Evolutionary conservation across 2,797 vertebrate genomes (phyloP), one percentile per base, ranked within the genome.

Genomic region (Chloroceryle inda): DNA sequence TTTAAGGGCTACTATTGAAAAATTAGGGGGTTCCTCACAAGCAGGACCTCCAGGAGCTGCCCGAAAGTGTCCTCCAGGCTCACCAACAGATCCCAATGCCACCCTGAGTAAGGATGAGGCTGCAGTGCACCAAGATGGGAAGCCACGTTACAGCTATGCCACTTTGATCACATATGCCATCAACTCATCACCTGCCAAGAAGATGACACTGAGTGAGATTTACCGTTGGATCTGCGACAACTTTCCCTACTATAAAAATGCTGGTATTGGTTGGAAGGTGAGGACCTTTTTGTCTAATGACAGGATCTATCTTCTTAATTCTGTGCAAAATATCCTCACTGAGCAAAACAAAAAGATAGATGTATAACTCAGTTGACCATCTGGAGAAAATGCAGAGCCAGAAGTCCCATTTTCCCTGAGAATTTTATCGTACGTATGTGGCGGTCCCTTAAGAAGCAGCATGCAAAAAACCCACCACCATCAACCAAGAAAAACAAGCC

Each of bases 171-270:
- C 99, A 72, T 99, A 99, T 85, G 99, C 99, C 59, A 99, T 99
- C 97, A 98, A 99, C 64, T 99, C 99, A 4, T 98, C 99, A 29
- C 99, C 99, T 17, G 99, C 99, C 96, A 99, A 98, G 98, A 99
- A 99, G 97, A 98, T 99, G 98, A 99, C 99, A 7, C 96, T 99
- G 88, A 99, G 99, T 58, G 99, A 99, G 97, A 99, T 99, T 95
- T 99, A 99, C 97, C 99, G 99, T 85, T 99, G 99, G 99, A 99
- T 99, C 97, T 99, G 99, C 35, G 98, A 99, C 93, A 99, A 98
- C n/a, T 99, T 99, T 88, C 99, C 99, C 9, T 99, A 99, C 94
- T 99, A 99, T 96, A 98, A 98, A 97, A 98, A 99, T 69, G 99
- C 98, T 12, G 99, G 99, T 79, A 98, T 99, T n/a, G 99, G 99